Evolutionary conservation across 2,888 invertebrate species (phyloP), one percentile per base, ranked within the genome.

Genomic region (Agonopterix heracliana): DNA sequence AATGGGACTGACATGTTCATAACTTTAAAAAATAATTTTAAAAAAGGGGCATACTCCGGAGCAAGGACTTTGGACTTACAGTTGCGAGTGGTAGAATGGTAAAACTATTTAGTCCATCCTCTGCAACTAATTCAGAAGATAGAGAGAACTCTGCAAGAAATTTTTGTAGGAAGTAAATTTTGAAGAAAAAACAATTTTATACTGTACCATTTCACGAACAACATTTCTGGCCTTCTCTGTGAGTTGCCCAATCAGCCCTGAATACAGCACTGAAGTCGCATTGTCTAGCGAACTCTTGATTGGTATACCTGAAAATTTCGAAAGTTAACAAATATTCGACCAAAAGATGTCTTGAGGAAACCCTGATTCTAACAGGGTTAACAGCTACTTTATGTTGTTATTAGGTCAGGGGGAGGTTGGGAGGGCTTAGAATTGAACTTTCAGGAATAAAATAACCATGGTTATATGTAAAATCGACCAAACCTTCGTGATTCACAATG

Each of bases 401-500:
- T 47, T 60, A 45, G 44, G 35, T 12, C 34, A 36, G n/a, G 41
- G 9, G 36, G 38, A 34, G 11, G 40, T 4, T 38, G 40, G 10
- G 38, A 38, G 10, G 38, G 26, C 26, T 8, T 12, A 34, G 34
- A 45, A 44, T 44, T 9, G 44, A 45, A 45, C 12, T 35, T 45
- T 36, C 14, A 13, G 26, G 26, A 26, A 36, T 34, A 36, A 26
- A 46, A n/a, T 53, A 47, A 26, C 45, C 40, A 46, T 48, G 51
- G 50, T 55, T 63, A 52, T 52, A 9, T 34, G 38, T 51, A 17
- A 61, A 71, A 84, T 87, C 72, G 86, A 85, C 68, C 83, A 81
- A 90, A 98, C 98, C 99, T 93, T 99, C 98, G 54, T 94, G 93
- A 86, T 99, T 99, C 52, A 98, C 96, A 52, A 99, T 96, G 76